A percentile compares a stretch with the other conserved stretches of the same genome.
These are phyloP conservation scores for Sebastes kiyomatsui DNA, from an alignment of 2,797 vertebrate species.

Conservation along the genomic window DNA sequence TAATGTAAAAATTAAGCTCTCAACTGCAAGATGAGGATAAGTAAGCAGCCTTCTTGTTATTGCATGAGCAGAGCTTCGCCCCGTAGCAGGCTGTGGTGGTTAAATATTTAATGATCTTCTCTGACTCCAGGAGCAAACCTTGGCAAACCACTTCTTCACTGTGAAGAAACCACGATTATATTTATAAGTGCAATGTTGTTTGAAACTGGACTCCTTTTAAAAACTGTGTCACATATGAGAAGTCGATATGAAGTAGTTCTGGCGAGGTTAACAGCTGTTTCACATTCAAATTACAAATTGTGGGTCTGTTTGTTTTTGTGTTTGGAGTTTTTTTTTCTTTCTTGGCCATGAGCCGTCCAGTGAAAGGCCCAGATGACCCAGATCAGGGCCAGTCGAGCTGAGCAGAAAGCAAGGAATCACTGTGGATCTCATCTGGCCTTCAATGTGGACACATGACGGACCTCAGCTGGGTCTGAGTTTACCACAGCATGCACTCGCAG, in stretches of 20 bases:
- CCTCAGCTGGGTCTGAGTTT: slow-evolving; percentile 62
- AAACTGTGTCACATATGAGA: background rate
- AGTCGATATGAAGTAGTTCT: background rate
- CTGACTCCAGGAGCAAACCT: slow-evolving; percentile 51
- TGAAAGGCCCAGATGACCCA: slow-evolving; percentile 50
- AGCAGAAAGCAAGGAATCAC: slow-evolving; percentile 23
- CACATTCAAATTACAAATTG: slow-evolving; percentile 5
- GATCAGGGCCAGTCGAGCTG: slow-evolving; percentile 21
- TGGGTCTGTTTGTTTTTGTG: background rate
- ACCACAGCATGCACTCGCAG: slow-evolving; percentile 25
- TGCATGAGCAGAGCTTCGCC: slow-evolving; percentile 50
- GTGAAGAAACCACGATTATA: slow-evolving; percentile 28
- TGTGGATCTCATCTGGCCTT: slow-evolving; percentile 64
- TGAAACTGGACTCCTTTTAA: slow-evolving; percentile 16
- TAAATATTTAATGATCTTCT: slow-evolving; percentile 71
- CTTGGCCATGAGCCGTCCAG: slow-evolving; percentile 7
- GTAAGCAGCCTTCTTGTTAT: slow-evolving; percentile 66
- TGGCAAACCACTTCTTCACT: slow-evolving; percentile 22
- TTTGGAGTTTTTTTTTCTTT: background rate
- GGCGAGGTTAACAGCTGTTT: slow-evolving; percentile 31
- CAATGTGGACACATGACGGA: slow-evolving; percentile 40
- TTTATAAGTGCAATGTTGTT: slow-evolving; percentile 25
- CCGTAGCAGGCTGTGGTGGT: slow-evolving; percentile 42
- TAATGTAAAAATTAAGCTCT: slow-evolving; percentile 52
- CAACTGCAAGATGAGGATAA: slow-evolving; percentile 46